Percentiles rank a stretch among this genome's conserved stretches.
Evolutionary conservation across 2,797 vertebrate species (phyloP).

Genomic region (Poecilia picta): DNA sequence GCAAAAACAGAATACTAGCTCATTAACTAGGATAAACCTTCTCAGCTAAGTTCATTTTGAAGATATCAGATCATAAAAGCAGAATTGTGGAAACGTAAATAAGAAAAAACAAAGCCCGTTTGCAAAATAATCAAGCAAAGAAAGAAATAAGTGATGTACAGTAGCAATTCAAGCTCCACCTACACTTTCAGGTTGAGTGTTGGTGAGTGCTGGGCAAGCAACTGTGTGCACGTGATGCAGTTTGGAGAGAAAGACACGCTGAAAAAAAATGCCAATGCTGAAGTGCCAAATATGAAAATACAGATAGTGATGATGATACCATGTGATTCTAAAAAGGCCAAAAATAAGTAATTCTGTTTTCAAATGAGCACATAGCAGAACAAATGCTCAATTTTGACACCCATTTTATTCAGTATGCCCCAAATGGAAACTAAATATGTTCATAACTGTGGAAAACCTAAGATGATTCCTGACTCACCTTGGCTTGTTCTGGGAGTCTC

Average conservation of each 20-base stretch:
- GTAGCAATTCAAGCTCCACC: conserved; percentile 51
- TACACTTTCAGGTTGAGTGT: conserved; percentile 36
- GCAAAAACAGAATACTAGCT: conserved; percentile 56
- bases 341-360: conserved; percentile 53
- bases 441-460: conserved; percentile 20
- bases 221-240: conserved; percentile 23
- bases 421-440: conserved; percentile 18
- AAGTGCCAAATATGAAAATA: conserved; percentile 40
- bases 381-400: conserved; percentile 42
- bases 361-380: conserved; percentile 52
- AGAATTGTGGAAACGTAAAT: conserved; percentile 58
- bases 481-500: conserved; percentile 90
- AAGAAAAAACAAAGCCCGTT: conserved; percentile 58
- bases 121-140: conserved; percentile 68
- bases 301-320: conserved; percentile 46
- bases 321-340: conserved; percentile 57
- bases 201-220: conserved; percentile 50
- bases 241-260: conserved; percentile 25
- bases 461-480: conserved; percentile 84
- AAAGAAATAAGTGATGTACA: conserved; percentile 36
- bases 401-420: conserved; percentile 29
- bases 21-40: conserved; percentile 19
- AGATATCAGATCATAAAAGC: conserved; percentile 39
- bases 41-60: conserved; percentile 20
- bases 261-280: conserved; percentile 38